Percentiles rank a stretch among this genome's conserved stretches.
phyloP scores from a whole-genome alignment of 92 coral and sea anemone species.

The Paragorgia papillata region DNA sequence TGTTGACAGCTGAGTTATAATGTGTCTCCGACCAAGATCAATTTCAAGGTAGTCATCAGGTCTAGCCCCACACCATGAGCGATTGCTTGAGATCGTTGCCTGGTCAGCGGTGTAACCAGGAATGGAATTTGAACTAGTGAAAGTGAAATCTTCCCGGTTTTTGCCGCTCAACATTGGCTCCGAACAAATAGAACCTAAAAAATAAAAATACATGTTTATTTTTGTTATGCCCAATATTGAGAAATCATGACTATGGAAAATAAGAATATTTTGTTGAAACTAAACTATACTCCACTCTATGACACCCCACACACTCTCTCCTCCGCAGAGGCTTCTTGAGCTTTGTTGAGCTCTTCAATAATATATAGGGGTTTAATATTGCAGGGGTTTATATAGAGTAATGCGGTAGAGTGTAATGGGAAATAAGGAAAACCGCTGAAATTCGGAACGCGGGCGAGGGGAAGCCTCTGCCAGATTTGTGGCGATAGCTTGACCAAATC shows the following conservation, averaged over 20 bases:
- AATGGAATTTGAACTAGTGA: background rate
- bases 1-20: slow-evolving; percentile 12
- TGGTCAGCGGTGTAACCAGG: slow-evolving; percentile 34
- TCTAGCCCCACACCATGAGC: slow-evolving; percentile 21
- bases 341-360: too few species aligned
- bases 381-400: too few species aligned
- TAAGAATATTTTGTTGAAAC: too few species aligned
- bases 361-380: too few species aligned
- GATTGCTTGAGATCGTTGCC: background rate
- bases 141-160: background rate
- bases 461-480: too few species aligned
- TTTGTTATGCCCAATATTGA: background rate
- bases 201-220: background rate
- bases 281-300: too few species aligned
- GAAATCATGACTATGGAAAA: background rate
- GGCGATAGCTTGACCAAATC: too few species aligned
- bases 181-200: slow-evolving; percentile 29
- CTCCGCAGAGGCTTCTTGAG: too few species aligned
- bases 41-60: slow-evolving; percentile 4
- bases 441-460: too few species aligned
- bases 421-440: too few species aligned
- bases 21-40: slow-evolving; percentile 5
- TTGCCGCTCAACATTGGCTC: slow-evolving; percentile 26
- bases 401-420: too few species aligned
- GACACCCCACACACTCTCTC: too few species aligned